Evolutionary conservation across 2,113 vertebrate species (phyloP).

Genomic region (Calonectris borealis): DNA sequence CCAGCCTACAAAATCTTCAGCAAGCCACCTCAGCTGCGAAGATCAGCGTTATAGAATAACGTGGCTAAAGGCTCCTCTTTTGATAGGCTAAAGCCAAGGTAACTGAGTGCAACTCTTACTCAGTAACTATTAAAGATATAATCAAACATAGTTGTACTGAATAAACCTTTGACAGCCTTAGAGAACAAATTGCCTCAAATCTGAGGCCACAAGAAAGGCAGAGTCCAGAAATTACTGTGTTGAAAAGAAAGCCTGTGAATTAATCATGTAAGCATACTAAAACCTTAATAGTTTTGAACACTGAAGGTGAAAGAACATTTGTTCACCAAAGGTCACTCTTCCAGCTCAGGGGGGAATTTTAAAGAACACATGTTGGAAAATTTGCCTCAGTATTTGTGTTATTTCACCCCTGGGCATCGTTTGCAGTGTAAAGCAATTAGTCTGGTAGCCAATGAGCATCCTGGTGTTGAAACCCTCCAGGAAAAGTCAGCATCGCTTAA

Average conservation of each 20-base stretch:
- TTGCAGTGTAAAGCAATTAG: slow-evolving; percentile 57
- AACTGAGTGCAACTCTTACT: background rate
- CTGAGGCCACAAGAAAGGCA: slow-evolving; percentile 39
- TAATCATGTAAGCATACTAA: slow-evolving; percentile 45
- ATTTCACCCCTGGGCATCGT: slow-evolving; percentile 62
- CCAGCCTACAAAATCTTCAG: background rate
- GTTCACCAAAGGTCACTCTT: slow-evolving; percentile 66
- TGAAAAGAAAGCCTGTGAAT: slow-evolving; percentile 50
- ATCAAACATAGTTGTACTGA: slow-evolving; percentile 5
- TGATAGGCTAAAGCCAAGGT: background rate
- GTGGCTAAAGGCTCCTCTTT: background rate
- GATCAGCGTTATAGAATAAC: background rate
- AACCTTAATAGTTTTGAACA: slow-evolving; percentile 68
- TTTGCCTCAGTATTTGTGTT: slow-evolving; percentile 39
- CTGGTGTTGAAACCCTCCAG: slow-evolving; percentile 46
- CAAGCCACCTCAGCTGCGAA: background rate
- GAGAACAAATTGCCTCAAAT: slow-evolving; percentile 39
- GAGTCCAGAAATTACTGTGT: slow-evolving; percentile 13
- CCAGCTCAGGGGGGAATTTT: background rate
- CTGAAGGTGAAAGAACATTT: slow-evolving; percentile 73
- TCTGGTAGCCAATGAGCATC: slow-evolving; percentile 56
- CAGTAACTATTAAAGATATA: background rate
- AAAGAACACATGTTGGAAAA: slow-evolving; percentile 63
- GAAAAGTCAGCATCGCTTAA: slow-evolving; percentile 50
- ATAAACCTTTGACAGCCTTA: slow-evolving; percentile 8